These are phyloP conservation scores for Xanthorhoe designata DNA, from an alignment of 2,888 invertebrate genomes.

Conservation along the genomic window DNA sequence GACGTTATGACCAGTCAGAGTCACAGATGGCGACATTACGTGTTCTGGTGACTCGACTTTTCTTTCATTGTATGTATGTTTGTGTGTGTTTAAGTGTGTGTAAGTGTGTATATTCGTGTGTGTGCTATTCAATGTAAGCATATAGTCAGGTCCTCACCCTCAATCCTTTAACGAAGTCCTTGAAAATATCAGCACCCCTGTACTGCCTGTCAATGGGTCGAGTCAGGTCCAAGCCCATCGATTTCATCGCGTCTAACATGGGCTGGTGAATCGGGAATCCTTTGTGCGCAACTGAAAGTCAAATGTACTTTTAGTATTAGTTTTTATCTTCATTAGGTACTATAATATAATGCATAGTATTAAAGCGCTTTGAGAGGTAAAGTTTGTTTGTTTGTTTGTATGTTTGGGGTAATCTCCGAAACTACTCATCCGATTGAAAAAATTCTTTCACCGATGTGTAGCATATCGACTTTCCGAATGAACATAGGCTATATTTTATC, in stretches of 20 bases:
- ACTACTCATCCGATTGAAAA: too few species aligned
- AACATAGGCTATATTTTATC: too few species aligned
- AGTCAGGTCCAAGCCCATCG: slow-evolving; percentile 31
- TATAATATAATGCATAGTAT: too few species aligned
- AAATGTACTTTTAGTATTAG: background rate
- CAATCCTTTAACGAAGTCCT: slow-evolving; percentile 74
- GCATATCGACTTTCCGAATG: too few species aligned
- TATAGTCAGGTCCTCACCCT: slow-evolving; percentile 59
- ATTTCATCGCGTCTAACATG: slow-evolving; percentile 68
- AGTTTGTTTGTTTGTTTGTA: too few species aligned
- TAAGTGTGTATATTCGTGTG: background rate
- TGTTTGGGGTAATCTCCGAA: too few species aligned
- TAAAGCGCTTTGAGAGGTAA: too few species aligned
- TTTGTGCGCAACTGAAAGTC: slow-evolving; percentile 89
- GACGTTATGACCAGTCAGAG: too few species aligned
- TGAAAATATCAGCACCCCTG: slow-evolving; percentile 54
- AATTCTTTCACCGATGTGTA: too few species aligned
- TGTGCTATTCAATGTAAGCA: background rate
- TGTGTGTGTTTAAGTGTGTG: background rate
- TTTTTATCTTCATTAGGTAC: too few species aligned
- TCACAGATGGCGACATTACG: too few species aligned
- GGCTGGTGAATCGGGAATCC: slow-evolving; percentile 88
- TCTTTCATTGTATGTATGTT: background rate
- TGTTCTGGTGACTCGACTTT: too few species aligned
- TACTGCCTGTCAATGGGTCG: slow-evolving; percentile 55